A percentile compares a stretch with the other conserved stretches of the same genome.
These are phyloP conservation scores for Patiria pectinifera DNA, from an alignment of 53 echinoderm and acorn worm genomes.

Conservation along the genomic window DNA sequence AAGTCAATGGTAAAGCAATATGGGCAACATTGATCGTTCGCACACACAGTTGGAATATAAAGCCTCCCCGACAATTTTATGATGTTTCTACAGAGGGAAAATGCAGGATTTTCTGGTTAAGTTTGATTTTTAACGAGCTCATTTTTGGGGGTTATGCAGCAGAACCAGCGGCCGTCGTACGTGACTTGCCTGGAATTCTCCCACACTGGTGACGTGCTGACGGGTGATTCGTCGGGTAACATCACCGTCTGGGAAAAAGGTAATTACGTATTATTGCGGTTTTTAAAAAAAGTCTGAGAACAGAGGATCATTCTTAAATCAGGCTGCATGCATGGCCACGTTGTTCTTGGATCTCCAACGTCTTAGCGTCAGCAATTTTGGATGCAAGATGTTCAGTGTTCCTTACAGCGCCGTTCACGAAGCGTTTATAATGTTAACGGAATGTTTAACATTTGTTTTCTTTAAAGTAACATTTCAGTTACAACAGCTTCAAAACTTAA, in stretches of 20 bases:
- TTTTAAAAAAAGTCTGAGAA: no score
- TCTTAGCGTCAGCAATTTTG: no score
- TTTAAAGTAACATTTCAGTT: not conserved
- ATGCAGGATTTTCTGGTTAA: not conserved
- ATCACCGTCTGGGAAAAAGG: conserved; percentile 94
- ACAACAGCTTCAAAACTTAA: no score
- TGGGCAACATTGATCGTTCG: no score
- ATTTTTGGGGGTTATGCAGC: not conserved
- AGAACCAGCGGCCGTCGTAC: conserved; percentile 83
- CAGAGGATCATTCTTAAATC: no score
- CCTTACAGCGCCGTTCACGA: not conserved
- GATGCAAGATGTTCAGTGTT: no score
- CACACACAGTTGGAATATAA: no score
- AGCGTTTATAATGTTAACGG: not conserved
- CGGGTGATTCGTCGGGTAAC: conserved; percentile 88
- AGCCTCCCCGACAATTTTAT: no score
- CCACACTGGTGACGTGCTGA: conserved; percentile 86
- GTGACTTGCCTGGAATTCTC: conserved; percentile 91
- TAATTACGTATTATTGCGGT: not conserved
- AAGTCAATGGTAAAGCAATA: no score
- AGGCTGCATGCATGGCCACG: no score
- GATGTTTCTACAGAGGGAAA: no score
- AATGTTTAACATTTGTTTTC: not conserved
- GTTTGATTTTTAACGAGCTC: not conserved
- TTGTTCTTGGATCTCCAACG: no score